These are phyloP conservation scores for Eulemur coronatus DNA, from an alignment of 2,797 vertebrate species.

Conservation along the genomic window DNA sequence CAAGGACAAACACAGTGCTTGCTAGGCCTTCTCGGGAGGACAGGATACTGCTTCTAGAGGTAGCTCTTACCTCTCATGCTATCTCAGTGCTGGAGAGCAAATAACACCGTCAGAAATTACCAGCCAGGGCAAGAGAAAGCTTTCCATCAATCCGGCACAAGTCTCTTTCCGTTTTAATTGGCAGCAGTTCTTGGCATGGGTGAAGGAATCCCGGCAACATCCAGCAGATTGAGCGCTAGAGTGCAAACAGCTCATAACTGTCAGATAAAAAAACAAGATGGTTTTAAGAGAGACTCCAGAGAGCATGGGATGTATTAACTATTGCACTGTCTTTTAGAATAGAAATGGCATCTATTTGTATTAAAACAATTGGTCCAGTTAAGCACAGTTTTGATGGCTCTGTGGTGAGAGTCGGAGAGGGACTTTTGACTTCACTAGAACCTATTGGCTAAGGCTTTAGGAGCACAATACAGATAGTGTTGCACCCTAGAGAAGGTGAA, in stretches of 20 bases:
- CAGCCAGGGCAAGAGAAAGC: not conserved
- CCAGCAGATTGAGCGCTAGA: not conserved
- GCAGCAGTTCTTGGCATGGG: slow-evolving; percentile 28
- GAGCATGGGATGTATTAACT: not conserved
- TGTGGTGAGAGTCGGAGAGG: not conserved
- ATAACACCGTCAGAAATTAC: slow-evolving; percentile 10
- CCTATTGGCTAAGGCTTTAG: not conserved
- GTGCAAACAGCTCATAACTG: slow-evolving; percentile 5
- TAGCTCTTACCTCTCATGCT: not conserved
- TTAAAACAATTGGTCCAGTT: not conserved
- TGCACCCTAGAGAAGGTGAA: not conserved
- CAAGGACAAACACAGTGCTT: not conserved
- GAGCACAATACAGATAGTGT: not conserved
- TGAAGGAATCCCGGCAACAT: not conserved
- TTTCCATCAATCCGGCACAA: not conserved
- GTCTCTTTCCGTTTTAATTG: not conserved
- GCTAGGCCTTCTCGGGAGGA: not conserved
- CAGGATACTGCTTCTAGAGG: not conserved
- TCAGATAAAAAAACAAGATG: slow-evolving; percentile 43
- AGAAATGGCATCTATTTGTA: not conserved
- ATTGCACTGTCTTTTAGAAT: not conserved
- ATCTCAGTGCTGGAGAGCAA: not conserved
- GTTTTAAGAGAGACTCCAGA: slow-evolving; percentile 52
- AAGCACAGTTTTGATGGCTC: not conserved
- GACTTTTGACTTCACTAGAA: not conserved